phyloP scores from a whole-genome alignment of 2,888 invertebrate species.

The Lepidocyrtoides sp. region DNA sequence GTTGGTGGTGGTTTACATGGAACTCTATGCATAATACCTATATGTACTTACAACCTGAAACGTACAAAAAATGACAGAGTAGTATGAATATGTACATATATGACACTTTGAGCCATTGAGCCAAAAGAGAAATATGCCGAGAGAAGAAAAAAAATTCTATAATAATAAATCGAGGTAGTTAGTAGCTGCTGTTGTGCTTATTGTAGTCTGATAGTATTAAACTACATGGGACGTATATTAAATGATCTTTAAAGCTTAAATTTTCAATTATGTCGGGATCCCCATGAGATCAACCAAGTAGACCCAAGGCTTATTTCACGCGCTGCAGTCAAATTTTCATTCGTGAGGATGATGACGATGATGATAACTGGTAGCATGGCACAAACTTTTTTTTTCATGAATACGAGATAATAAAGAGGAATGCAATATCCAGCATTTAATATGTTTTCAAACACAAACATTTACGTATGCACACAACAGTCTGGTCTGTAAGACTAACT shows the following conservation, averaged over 20 bases:
- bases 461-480: too few species aligned
- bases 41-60: too few species aligned
- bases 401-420: constrained; percentile 13
- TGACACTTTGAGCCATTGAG: background rate
- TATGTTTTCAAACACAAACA: background rate
- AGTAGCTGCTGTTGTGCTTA: background rate
- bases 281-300: constrained; percentile 69
- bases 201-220: background rate
- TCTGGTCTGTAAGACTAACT: too few species aligned
- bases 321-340: constrained; percentile 72
- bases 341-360: constrained; percentile 39
- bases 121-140: background rate
- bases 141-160: constrained; percentile 32
- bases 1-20: background rate
- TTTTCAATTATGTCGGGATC: constrained; percentile 78
- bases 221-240: constrained; percentile 41
- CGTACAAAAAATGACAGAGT: too few species aligned
- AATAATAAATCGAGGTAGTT: constrained; percentile 54
- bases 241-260: constrained; percentile 75
- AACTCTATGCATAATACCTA: background rate
- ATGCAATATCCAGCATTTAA: background rate
- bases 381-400: constrained; percentile 23
- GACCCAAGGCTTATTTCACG: constrained; percentile 68
- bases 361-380: background rate
- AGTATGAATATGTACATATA: background rate